Evolutionary conservation across 92 coral and sea anemone genomes (phyloP), one percentile per base, ranked within the genome.

Genomic region (Phenganax marumi): DNA sequence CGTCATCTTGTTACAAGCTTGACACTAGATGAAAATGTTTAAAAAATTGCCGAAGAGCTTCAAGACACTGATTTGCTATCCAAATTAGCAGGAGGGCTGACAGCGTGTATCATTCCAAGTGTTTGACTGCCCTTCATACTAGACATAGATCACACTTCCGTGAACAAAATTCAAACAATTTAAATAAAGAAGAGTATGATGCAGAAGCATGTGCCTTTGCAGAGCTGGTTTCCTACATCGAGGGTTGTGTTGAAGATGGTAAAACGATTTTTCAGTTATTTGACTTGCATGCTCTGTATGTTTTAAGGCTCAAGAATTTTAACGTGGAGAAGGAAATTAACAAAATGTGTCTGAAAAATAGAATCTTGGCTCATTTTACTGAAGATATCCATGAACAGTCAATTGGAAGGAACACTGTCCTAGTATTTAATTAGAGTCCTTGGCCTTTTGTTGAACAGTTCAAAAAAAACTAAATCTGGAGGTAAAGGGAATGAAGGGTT

Each of bases 361-460:
- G 74, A 43, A 50, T 88, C 51, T 50, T 88, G 12, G 83, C 73
- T 19, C 73, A 85, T 62, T 88, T 62, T 71, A 46, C 81, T 55
- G 91, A 61, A 6, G 81, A 79, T 61, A 51, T 85, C 8, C 91
- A 89, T 55, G 91, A 81, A 79, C 87, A 89, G 62, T 62, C 24
- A 21, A 80, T 85, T 68, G 87, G 89, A 12, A 69, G 56, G 76
- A 86, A 89, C 73, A 86, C 81, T 19, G 84, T 89, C 24, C 78
- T 89, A 17, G 86, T 80, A 8, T 86, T 85, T 50, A 89, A 81
- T 57, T 69, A 86, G 62, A 89, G 91, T 47, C 81, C 82, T 73
- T 53, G 53, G 54, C 54, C 12, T 48, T 68, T 89, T 52, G 16
- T 86, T 24, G 77, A 87, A 53, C n/a, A n/a, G n/a, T n/a, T n/a